A percentile compares a stretch with the other conserved stretches of the same genome.
Evolutionary conservation across 2,113 vertebrate species (phyloP).

Genomic region (Percina caprodes): DNA sequence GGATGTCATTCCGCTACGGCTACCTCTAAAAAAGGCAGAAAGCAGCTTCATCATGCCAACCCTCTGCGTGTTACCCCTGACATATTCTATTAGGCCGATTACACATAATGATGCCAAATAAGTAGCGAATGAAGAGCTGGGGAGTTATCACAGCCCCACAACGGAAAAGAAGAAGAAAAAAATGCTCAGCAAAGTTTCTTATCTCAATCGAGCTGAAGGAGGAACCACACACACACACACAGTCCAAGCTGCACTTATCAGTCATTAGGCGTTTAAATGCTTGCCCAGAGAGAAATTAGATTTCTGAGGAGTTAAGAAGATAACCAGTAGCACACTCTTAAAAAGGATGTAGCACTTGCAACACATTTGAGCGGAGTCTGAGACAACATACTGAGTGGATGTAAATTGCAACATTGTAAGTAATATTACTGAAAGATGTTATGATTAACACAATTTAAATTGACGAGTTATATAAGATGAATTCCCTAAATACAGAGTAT

Average conservation of each 20-base stretch:
- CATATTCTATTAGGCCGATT: constrained; percentile 67
- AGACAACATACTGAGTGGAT: constrained; percentile 25
- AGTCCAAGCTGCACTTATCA: constrained; percentile 75
- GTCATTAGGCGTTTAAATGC: constrained; percentile 81
- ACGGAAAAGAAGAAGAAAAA: constrained; percentile 12
- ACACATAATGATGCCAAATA: constrained; percentile 68
- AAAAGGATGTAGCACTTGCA: constrained; percentile 45
- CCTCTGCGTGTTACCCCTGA: constrained; percentile 44
- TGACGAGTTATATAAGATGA: constrained; percentile 8
- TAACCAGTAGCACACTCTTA: constrained; percentile 61
- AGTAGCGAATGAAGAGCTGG: constrained; percentile 53
- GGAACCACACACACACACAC: constrained; percentile 77
- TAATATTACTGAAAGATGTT: not conserved
- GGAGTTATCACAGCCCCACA: constrained; percentile 49
- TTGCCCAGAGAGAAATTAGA: constrained; percentile 78
- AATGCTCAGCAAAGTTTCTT: constrained; percentile 66
- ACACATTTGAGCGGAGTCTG: constrained; percentile 45
- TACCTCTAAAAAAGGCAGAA: constrained; percentile 38
- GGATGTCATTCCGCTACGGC: constrained; percentile 50
- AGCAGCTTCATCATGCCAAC: constrained; percentile 42
- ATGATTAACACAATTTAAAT: not conserved
- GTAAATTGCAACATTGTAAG: constrained; percentile 9
- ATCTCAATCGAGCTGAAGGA: constrained; percentile 69
- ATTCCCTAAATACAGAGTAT: not conserved
- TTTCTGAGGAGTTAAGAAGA: constrained; percentile 75